Evolutionary conservation across 1,140 invertebrate species (phyloP).

Genomic region (Heliothis subflexa): DNA sequence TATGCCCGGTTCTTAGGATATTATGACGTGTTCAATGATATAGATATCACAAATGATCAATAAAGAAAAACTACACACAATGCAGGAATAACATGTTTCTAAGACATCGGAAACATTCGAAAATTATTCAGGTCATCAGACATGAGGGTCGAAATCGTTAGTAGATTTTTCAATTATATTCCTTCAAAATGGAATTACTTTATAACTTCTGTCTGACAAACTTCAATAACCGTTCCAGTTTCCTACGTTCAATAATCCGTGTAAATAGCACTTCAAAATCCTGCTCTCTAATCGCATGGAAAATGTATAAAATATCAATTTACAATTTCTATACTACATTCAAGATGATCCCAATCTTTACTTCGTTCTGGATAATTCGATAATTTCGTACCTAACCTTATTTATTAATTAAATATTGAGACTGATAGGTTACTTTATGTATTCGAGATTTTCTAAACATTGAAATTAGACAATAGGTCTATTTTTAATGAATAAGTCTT

Average conservation of each 20-base stretch:
- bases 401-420: not conserved
- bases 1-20: slow-evolving; percentile 24
- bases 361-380: not conserved
- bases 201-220: too few relatives aligned
- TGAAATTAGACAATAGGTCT: not conserved
- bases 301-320: not conserved
- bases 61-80: slow-evolving; percentile 2
- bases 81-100: not conserved
- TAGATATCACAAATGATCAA: slow-evolving; percentile 34
- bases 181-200: too few relatives aligned
- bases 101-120: too few relatives aligned
- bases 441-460: not conserved
- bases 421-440: not conserved
- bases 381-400: not conserved
- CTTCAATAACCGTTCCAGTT: too few relatives aligned
- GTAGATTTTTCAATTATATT: too few relatives aligned
- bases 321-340: not conserved
- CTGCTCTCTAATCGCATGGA: not conserved
- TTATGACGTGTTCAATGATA: slow-evolving; percentile 18
- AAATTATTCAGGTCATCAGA: too few relatives aligned
- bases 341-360: not conserved
- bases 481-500: too few relatives aligned
- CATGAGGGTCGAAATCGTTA: too few relatives aligned
- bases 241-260: not conserved
- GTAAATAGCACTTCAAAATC: slow-evolving; percentile 10